These are phyloP conservation scores for Pithys albifrons DNA, from an alignment of 2,113 vertebrate genomes.

Conservation along the genomic window DNA sequence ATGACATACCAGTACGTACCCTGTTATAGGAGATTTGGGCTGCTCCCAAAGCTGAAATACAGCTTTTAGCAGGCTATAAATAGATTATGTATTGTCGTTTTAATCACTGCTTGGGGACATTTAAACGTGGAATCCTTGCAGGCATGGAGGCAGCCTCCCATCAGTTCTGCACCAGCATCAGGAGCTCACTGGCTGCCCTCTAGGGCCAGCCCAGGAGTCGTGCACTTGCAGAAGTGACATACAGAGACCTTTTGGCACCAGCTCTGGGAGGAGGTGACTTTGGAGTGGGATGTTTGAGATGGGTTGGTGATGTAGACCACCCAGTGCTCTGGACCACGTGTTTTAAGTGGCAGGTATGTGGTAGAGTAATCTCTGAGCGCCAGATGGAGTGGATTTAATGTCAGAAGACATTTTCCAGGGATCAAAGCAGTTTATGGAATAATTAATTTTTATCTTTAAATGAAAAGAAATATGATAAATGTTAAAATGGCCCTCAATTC, in stretches of 20 bases:
- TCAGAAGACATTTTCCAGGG: constrained; percentile 6
- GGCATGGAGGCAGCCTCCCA: background rate
- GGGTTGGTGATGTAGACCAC: background rate
- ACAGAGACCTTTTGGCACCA: background rate
- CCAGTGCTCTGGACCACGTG: background rate
- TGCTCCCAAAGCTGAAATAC: background rate
- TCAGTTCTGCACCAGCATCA: background rate
- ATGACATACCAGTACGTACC: fast-evolving
- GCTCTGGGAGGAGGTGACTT: background rate
- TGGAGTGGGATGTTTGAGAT: background rate
- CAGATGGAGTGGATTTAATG: constrained; percentile 12
- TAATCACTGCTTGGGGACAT: background rate
- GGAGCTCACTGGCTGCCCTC: background rate
- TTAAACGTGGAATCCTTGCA: background rate
- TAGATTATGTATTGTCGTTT: background rate
- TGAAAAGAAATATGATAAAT: constrained; percentile 49
- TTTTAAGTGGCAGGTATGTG: background rate
- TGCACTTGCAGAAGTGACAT: background rate
- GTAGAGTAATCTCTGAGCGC: background rate
- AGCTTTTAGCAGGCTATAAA: background rate
- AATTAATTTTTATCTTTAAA: constrained; percentile 54
- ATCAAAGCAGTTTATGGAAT: constrained; percentile 49
- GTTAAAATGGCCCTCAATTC: constrained; percentile 46
- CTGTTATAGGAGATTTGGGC: background rate
- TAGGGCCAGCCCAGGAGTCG: fast-evolving